Percentiles rank a stretch among this genome's conserved stretches.
Evolutionary conservation across 2,888 invertebrate species (phyloP).

Genomic region (Chouioia cunea): DNA sequence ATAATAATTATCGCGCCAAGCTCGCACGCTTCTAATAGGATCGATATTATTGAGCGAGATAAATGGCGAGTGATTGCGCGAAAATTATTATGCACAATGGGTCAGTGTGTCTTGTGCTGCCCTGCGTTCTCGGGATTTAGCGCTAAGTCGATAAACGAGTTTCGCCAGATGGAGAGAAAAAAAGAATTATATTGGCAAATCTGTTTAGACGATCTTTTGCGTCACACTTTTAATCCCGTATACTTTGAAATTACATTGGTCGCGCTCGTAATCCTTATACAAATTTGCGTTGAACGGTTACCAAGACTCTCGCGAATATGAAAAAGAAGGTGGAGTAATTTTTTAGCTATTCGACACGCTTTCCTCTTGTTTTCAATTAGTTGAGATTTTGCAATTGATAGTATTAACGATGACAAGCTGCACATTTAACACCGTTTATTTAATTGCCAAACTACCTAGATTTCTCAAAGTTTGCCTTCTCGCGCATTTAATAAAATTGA

Average conservation of each 20-base stretch:
- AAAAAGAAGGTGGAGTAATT: constrained; percentile 16
- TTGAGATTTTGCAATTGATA: too few relatives aligned
- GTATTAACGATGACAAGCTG: too few relatives aligned
- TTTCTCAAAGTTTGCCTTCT: too few relatives aligned
- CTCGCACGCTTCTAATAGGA: background rate
- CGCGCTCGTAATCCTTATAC: constrained; percentile 1
- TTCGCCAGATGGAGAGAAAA: background rate
- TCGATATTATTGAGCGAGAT: constrained; percentile 45
- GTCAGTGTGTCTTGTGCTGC: constrained; percentile 20
- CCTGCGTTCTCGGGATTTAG: background rate
- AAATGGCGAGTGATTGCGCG: constrained; percentile 54
- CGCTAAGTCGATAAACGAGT: constrained; percentile 4
- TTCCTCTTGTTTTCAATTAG: too few relatives aligned
- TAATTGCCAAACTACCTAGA: too few relatives aligned
- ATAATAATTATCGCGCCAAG: too few relatives aligned
- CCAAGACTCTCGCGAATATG: too few relatives aligned
- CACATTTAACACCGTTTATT: too few relatives aligned
- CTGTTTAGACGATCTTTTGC: constrained; percentile 21
- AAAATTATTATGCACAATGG: constrained; percentile 48
- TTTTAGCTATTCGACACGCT: constrained; percentile 30
- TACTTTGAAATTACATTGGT: constrained; percentile 19
- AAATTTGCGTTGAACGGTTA: too few relatives aligned
- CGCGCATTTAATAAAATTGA: too few relatives aligned
- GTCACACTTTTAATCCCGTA: constrained; percentile 19
- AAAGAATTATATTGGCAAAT: constrained; percentile 31